A percentile compares a stretch with the other conserved stretches of the same genome.
phyloP scores from a whole-genome alignment of 2,888 invertebrate genomes.

The Fabriciana adippe region DNA sequence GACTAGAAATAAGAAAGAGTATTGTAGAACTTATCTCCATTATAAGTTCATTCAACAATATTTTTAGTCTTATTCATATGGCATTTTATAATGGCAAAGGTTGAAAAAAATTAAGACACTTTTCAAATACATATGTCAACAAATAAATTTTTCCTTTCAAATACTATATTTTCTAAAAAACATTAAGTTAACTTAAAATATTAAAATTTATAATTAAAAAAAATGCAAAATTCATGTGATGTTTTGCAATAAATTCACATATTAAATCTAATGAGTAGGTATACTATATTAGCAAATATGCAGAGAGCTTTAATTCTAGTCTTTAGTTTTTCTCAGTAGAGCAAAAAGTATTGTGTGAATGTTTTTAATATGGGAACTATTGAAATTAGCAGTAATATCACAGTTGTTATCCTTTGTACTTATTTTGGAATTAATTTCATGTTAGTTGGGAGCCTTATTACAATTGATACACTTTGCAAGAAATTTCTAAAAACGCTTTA shows the following conservation, averaged over 20 bases:
- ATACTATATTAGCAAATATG: neutral
- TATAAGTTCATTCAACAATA: neutral
- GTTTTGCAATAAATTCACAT: constrained; percentile 5
- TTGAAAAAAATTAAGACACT: neutral
- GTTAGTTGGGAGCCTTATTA: constrained; percentile 1
- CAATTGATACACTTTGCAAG: constrained; percentile 1
- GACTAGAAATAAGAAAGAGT: constrained; percentile 36
- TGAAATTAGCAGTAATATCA: constrained; percentile 40
- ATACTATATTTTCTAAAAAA: neutral
- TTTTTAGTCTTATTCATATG: constrained; percentile 16
- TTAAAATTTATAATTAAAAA: constrained; percentile 1
- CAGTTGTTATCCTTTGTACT: constrained; percentile 41
- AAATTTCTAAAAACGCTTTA: neutral
- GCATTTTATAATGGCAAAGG: constrained; percentile 10
- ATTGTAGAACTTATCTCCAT: constrained; percentile 15
- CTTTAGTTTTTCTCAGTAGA: constrained; percentile 14
- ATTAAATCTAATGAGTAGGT: constrained; percentile 1
- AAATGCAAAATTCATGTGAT: constrained; percentile 8
- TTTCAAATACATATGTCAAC: no score
- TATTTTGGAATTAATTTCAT: constrained; percentile 23
- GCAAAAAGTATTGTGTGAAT: constrained; percentile 9
- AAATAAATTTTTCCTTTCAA: no score
- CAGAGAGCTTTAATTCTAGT: constrained; percentile 17
- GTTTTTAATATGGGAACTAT: constrained; percentile 1
- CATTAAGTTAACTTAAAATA: neutral